phyloP scores from a whole-genome alignment of 2,113 vertebrate species.

The Baryphthengus martii region DNA sequence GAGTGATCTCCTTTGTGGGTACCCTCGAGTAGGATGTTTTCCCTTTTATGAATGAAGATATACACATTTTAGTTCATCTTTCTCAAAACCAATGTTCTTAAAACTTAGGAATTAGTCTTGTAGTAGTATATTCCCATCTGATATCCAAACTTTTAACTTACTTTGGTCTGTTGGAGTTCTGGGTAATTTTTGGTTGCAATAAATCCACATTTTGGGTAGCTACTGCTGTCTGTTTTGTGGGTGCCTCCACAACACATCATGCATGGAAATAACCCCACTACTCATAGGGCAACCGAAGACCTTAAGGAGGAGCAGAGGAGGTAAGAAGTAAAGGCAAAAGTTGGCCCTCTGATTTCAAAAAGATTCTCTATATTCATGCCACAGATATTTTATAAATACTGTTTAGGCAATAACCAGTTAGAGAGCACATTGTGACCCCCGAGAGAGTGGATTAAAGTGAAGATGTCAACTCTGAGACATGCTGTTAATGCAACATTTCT shows the following conservation, averaged over 20 bases:
- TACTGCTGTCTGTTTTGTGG: not conserved
- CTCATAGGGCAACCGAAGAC: not conserved
- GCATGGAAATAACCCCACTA: not conserved
- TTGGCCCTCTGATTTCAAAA: not conserved
- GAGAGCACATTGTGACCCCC: not conserved
- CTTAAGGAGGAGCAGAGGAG: not conserved
- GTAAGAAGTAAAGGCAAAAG: not conserved
- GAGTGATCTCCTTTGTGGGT: not conserved
- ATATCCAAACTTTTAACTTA: not conserved
- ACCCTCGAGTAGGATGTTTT: not conserved
- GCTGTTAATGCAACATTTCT: not conserved
- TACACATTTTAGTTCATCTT: not conserved
- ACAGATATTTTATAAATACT: not conserved
- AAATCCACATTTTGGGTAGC: not conserved
- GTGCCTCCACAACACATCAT: not conserved
- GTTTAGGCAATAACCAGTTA: not conserved
- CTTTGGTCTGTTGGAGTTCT: not conserved
- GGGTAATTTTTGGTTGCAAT: not conserved
- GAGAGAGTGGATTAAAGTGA: not conserved
- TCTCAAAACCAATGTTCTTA: not conserved
- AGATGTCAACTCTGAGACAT: not conserved
- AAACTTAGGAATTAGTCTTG: not conserved
- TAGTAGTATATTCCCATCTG: not conserved
- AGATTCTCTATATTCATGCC: not conserved
- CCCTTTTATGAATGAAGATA: not conserved